These are phyloP conservation scores for Bruchidius siliquastri DNA, from an alignment of 2,888 invertebrate species.

Conservation along the genomic window DNA sequence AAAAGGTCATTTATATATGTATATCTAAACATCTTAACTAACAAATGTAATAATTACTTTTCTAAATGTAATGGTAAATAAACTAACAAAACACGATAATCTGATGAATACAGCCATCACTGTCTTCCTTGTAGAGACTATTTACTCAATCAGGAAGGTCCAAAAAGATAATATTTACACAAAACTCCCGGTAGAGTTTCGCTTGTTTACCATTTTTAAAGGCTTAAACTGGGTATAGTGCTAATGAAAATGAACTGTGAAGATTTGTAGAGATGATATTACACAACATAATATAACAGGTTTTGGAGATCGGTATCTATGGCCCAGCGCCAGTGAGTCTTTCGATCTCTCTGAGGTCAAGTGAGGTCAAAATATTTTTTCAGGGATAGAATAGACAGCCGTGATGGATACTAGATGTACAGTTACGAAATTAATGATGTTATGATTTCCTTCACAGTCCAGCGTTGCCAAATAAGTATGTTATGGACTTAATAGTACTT, in stretches of 20 bases:
- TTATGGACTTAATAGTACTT: not conserved
- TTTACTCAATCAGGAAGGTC: not conserved
- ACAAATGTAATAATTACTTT: no score
- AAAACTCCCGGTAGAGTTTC: not conserved
- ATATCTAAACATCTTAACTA: no score
- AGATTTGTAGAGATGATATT: not conserved
- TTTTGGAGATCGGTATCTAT: not conserved
- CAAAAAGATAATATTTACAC: not conserved
- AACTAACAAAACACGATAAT: no score
- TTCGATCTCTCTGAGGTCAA: not conserved
- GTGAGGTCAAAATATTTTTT: not conserved
- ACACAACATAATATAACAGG: not conserved
- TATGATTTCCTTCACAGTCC: not conserved
- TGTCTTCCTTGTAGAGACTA: not conserved
- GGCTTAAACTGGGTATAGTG: not conserved
- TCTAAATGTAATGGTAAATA: not conserved
- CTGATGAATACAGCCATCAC: not conserved
- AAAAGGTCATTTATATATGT: no score
- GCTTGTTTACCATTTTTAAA: not conserved
- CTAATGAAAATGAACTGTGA: not conserved
- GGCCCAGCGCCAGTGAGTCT: not conserved
- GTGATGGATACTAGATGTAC: not conserved
- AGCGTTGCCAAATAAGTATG: not conserved
- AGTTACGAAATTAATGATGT: not conserved
- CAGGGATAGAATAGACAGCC: not conserved